Base-by-base conservation (phyloP, 2,888 invertebrate species). In the Synanthedon andrenaeformis region DNA sequence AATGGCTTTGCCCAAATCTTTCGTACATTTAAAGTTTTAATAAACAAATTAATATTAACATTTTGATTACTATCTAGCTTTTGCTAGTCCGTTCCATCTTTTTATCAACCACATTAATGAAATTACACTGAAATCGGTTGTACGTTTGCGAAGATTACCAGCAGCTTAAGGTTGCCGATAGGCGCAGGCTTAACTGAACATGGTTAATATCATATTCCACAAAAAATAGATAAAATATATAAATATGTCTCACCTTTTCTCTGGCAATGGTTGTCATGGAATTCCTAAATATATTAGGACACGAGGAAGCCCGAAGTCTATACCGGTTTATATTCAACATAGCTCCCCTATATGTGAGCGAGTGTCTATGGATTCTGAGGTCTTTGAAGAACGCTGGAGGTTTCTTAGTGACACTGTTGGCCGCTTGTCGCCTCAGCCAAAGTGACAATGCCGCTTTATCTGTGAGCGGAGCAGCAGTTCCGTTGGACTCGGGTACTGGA, bases 241-340 rank as follows among this genome's bases (percentile, higher is more conserved):
- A 49, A 49, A 49, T 11, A 17, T 19, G 11, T 14, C 74, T 72
- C 52, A 86, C 91, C 79, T 93, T 92, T 68, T 93, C 93, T 70
- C 93, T 92, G n/a, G 93, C 93, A 62, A 94, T 94, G 58, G 94
- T 94, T 1, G 93, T 93, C 92, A 94, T 94, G 0, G 94, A 94
- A 74, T 94, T 94, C 60, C 94, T 89, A 74, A 94, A 95, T 70
- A 97, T 95, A 76, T 97, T 96, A 1, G 97, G 96, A 71, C 96
- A 96, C 55, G 96, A 96, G 11, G 94, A 95, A 0, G 96, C 95
- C 58, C 94, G 87, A 52, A 95, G 85, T 51, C 94, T 88, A 76
- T 95, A 95, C 52, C 94, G 84, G 67, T 92, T 94, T 65, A 95
- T 93, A 73, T 95, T 94, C 55, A 95, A 81, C 93, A 95, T 95